Evolutionary conservation across 30 jellyfish, hydroid and myxozoan genomes (phyloP), one percentile per base, ranked within the genome.

Genomic region (Hydra vulgaris): DNA sequence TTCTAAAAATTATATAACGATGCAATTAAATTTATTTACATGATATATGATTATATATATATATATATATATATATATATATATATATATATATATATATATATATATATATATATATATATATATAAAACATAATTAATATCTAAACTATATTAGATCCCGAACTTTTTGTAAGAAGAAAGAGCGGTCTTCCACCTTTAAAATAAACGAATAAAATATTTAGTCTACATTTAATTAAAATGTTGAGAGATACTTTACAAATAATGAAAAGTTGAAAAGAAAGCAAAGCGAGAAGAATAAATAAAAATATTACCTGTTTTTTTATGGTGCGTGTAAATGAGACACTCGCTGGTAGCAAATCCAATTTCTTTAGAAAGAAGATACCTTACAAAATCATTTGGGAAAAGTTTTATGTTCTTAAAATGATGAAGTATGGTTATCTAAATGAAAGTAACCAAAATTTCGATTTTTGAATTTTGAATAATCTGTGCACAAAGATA

Each of bases 281-380:
- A n/a, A n/a, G n/a, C n/a, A n/a, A n/a, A n/a, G n/a, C n/a, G n/a
- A n/a, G n/a, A n/a, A n/a, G n/a, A n/a, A n/a, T n/a, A n/a, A n/a
- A n/a, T n/a, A n/a, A n/a, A n/a, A n/a, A n/a, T 84, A 16, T 84
- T 92, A 87, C 98, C 96, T 84, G 95, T 89, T 0, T 90, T 84
- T 66, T 84, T 84, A 54, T 87, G 89, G 23, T 82, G 73, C 54
- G 98, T 88, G 17, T 79, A 80, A 20, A 82, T 87, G 53, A 92
- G 75, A 25, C 89, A 67, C 76, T 87, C 96, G 22, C 96, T 85
- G 25, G 85, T 68, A 21, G 95, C 95, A 84, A 92, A 92, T 19
- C 98, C 98, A 83, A 92, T 85, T 76, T 92, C 98, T 69, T 73
- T 68, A 17, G 98, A 92, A 53, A 92, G 79, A 23, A 92, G 73